Evolutionary conservation across 2,113 vertebrate genomes (phyloP).

Genomic region (Climacteris rufus): DNA sequence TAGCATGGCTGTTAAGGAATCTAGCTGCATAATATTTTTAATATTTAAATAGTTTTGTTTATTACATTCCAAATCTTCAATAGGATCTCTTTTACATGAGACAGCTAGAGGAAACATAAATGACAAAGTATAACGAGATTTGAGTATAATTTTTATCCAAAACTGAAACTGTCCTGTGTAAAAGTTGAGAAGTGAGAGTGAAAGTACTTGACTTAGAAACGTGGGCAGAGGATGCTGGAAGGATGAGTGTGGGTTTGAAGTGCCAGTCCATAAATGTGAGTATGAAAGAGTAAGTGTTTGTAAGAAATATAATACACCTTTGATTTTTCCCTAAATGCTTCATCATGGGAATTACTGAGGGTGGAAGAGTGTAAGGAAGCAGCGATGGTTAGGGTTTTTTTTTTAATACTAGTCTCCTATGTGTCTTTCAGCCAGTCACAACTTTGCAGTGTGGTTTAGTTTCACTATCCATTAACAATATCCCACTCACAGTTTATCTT

Average conservation of each 20-base stretch:
- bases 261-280: background rate
- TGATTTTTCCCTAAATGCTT: background rate
- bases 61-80: fast-evolving
- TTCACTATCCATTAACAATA: background rate
- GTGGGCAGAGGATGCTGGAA: background rate
- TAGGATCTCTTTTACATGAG: background rate
- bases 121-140: fast-evolving
- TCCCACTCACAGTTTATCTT: background rate
- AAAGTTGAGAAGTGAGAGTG: background rate
- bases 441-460: background rate
- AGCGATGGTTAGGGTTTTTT: too few relatives aligned
- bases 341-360: background rate
- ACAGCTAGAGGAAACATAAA: background rate
- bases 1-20: background rate
- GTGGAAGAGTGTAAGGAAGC: background rate
- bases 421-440: background rate
- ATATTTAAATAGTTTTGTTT: background rate
- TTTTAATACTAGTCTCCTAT: background rate
- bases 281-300: background rate
- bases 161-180: background rate
- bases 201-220: background rate
- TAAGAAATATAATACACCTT: background rate
- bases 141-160: background rate
- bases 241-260: background rate
- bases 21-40: too few relatives aligned